Conservation (phyloP, 2,888 invertebrate species). For the Apomyelois bistriatella region DNA sequence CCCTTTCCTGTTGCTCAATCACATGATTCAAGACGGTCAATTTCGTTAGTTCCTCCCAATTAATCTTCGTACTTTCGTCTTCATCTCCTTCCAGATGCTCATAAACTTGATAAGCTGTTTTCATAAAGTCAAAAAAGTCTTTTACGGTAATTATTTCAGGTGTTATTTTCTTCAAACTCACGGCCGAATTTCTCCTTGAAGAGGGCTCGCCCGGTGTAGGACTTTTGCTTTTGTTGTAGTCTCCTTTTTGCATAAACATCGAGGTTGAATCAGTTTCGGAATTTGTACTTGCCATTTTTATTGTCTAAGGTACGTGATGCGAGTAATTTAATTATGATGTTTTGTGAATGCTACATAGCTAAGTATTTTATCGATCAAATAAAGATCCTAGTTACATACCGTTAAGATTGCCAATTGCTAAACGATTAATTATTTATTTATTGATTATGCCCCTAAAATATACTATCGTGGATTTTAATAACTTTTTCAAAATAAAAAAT, state of each 20-base stretch:
- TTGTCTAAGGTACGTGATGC: constrained; percentile 7
- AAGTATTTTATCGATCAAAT: constrained; percentile 45
- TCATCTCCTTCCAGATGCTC: constrained; percentile 68
- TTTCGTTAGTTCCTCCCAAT: constrained; percentile 76
- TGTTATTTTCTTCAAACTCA: constrained; percentile 32
- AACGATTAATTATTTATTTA: not conserved
- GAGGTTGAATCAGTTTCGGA: constrained; percentile 54
- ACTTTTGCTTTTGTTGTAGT: constrained; percentile 40
- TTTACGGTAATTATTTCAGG: constrained; percentile 84
- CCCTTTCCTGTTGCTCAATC: constrained; percentile 68
- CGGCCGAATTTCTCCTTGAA: constrained; percentile 42
- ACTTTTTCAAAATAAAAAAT: constrained; percentile 4
- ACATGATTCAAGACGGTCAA: constrained; percentile 71
- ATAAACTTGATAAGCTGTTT: constrained; percentile 85
- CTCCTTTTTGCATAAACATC: constrained; percentile 61
- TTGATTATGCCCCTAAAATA: not conserved
- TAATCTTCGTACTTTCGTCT: constrained; percentile 63
- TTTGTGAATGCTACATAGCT: not conserved
- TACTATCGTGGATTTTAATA: constrained; percentile 7
- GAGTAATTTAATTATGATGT: not conserved
- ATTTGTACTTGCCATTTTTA: constrained; percentile 57
- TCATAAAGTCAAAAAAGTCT: constrained; percentile 86
- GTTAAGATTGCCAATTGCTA: not conserved
- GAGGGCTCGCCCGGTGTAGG: constrained; percentile 41
- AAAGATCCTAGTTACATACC: constrained; percentile 34